Base-by-base conservation (phyloP, 2,113 vertebrate genomes). In the Hyla sarda region DNA sequence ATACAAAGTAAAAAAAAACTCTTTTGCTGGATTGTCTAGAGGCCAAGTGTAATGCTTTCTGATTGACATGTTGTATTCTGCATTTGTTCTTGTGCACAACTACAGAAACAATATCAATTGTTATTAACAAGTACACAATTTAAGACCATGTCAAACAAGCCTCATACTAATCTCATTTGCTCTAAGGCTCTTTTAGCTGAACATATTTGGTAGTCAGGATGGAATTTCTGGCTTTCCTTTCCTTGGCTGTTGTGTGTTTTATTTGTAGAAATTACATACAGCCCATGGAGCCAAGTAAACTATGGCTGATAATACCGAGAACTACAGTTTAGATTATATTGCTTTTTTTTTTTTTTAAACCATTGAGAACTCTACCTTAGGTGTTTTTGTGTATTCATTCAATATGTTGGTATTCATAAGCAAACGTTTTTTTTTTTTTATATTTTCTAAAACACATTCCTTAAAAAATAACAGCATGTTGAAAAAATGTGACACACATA, bases 201-300 rank as follows among this genome's bases (percentile, higher is more conserved):
- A 75, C 82, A 74, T 84, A 75, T 84, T 84, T 75, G 50, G 82
- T 75, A 84, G 30, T 47, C 23, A 47, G 52, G 50, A 73, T 60
- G 82, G 69, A 74, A 60, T 60, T 74, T 82, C 58, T 84, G 82
- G 69, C 82, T 84, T 9, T 47, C 28, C 21, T 58, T 16, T 73
- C 48, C 50, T 83, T 83, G 82, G 82, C 69, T 41, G 48, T 75
- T 74, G 52, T 84, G 37, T n/a, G n/a, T 58, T 84, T 84, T 84
- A 84, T 75, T 84, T 84, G 82, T 75, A 82, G 67, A 34, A 74
- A 75, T 84, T 84, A 84, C 82, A 84, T 23, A 25, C 12, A 45
- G 50, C 1, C 52, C 30, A 74, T 11, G 14, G n/a, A 81, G 56
- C 78, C 78, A 47, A 81, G 60, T 41, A 65, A 58, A 56, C 19